Percentiles rank a stretch among this genome's conserved stretches.
phyloP scores from a whole-genome alignment of 2,888 invertebrate species.

The Tenthredo livida region DNA sequence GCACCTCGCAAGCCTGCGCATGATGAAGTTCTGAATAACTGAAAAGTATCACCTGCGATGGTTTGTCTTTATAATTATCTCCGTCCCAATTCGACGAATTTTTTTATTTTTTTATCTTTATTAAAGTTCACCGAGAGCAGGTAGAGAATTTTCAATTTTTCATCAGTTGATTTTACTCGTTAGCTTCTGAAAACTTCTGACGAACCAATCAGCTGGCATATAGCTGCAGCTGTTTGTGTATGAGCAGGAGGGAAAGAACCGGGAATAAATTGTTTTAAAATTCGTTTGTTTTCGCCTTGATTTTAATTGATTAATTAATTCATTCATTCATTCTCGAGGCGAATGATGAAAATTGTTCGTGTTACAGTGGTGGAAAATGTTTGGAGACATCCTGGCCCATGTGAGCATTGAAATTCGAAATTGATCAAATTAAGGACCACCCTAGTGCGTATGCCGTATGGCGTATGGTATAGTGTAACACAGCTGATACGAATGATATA shows the following conservation, averaged over 20 bases:
- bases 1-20: not conserved
- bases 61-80: constrained; percentile 26
- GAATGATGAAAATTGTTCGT: not conserved
- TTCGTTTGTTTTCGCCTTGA: not conserved
- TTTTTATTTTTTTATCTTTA: not conserved
- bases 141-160: constrained; percentile 9
- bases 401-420: no score
- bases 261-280: not conserved
- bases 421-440: no score
- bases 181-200: constrained; percentile 23
- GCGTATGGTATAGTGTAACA: not conserved
- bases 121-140: not conserved
- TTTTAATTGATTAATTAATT: not conserved
- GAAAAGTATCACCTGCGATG: not conserved
- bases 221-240: not conserved
- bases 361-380: not conserved
- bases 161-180: constrained; percentile 44
- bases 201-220: constrained; percentile 15
- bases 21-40: not conserved
- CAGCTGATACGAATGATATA: not conserved
- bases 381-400: no score
- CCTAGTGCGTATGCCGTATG: not conserved
- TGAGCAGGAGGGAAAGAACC: not conserved
- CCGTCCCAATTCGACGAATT: not conserved
- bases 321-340: not conserved